These are phyloP conservation scores for Pocillopora verrucosa DNA, from an alignment of 64 coral and sea anemone genomes.

Conservation along the genomic window DNA sequence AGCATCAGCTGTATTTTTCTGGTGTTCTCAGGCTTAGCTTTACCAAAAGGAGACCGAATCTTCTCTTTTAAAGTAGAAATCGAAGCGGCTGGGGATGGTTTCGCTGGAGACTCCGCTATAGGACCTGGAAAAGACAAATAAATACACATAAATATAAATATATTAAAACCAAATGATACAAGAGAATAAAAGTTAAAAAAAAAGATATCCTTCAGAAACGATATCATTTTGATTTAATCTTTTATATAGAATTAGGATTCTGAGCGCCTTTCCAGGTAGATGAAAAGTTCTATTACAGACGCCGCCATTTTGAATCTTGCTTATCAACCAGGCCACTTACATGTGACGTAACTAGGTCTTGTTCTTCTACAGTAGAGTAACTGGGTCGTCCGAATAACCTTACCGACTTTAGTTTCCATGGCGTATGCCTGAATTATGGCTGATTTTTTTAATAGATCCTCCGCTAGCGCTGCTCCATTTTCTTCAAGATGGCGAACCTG, in stretches of 20 bases:
- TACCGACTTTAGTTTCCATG: constrained; percentile 94
- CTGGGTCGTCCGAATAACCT: background rate
- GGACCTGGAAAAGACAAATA: constrained; percentile 39
- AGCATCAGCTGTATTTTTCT: constrained; percentile 90
- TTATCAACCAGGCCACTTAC: no score
- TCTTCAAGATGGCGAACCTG: constrained; percentile 96
- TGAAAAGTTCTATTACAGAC: no score
- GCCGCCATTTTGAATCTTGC: no score
- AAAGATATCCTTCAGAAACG: no score
- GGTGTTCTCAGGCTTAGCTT: constrained; percentile 58
- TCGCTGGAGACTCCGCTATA: constrained; percentile 67
- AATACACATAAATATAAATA: background rate
- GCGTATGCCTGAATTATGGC: constrained; percentile 90
- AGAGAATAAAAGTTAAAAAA: no score
- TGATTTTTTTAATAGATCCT: constrained; percentile 89
- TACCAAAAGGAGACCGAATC: constrained; percentile 87
- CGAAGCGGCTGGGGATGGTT: constrained; percentile 57
- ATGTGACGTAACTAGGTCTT: no score
- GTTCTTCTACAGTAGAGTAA: background rate
- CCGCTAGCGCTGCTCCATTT: constrained; percentile 81
- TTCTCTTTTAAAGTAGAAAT: constrained; percentile 79
- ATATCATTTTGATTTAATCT: no score
- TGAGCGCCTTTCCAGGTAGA: no score
- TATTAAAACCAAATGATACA: background rate
- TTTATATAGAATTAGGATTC: no score